These are phyloP conservation scores for Uropsilus gracilis DNA, from an alignment of 2,113 vertebrate genomes.

Conservation along the genomic window DNA sequence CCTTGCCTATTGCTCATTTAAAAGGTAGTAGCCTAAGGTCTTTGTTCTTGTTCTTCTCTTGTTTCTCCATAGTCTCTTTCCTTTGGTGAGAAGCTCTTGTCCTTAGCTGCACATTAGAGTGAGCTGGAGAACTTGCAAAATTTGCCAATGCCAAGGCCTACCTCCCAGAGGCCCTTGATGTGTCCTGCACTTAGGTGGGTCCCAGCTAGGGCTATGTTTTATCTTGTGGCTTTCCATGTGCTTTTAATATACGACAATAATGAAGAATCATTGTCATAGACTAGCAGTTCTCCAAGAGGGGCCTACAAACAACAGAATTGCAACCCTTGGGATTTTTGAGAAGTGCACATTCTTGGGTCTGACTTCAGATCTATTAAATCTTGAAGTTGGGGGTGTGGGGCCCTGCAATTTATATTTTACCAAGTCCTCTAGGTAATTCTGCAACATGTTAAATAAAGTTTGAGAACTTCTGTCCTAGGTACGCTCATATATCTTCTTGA, in stretches of 20 bases:
- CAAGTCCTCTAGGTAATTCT: neutral
- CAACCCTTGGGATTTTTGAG: neutral
- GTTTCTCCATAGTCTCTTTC: neutral
- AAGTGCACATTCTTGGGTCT: neutral
- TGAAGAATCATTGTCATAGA: neutral
- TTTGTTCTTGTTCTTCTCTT: neutral
- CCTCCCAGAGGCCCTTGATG: neutral
- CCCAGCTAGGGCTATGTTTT: neutral
- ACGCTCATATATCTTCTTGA: neutral
- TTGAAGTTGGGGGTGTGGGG: neutral
- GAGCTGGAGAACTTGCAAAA: neutral
- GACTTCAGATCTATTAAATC: neutral
- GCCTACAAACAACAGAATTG: too few species aligned
- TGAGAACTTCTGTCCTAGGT: neutral
- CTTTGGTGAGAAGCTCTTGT: neutral
- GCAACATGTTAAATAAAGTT: neutral
- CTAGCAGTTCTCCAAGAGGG: neutral
- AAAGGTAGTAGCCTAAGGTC: neutral
- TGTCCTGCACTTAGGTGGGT: neutral
- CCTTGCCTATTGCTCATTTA: neutral
- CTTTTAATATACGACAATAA: neutral
- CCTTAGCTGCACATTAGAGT: neutral
- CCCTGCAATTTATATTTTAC: neutral
- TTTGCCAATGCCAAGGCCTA: neutral
- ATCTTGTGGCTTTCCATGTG: neutral